Percentiles rank a stretch among this genome's conserved stretches.
Conservation (phyloP, 2,113 vertebrate genomes). For the Dinomys branickii region DNA sequence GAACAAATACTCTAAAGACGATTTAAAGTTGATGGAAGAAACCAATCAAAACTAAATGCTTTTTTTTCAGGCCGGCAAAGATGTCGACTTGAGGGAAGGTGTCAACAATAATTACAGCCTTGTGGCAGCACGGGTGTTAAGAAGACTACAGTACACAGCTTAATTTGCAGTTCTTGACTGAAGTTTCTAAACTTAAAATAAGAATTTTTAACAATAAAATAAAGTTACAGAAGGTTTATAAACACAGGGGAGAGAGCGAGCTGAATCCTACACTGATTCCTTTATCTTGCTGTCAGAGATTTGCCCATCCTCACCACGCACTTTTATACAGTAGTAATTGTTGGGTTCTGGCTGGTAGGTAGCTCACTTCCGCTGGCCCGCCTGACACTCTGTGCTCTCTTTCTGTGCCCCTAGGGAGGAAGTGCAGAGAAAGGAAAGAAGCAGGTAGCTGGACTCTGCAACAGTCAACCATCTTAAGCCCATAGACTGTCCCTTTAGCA, state of each 20-base stretch:
- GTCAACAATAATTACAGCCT: not conserved
- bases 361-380: not conserved
- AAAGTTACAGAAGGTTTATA: conserved; percentile 66
- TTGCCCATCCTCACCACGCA: not conserved
- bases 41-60: conserved; percentile 41
- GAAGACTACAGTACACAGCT: conserved; percentile 3
- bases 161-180: conserved; percentile 68
- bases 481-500: not conserved
- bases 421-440: not conserved
- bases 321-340: conserved; percentile 32
- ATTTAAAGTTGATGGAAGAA: conserved; percentile 60
- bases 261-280: not conserved
- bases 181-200: conserved; percentile 73
- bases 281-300: conserved; percentile 2
- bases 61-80: conserved; percentile 30
- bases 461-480: not conserved
- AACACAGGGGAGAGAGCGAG: conserved; percentile 20
- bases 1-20: not conserved
- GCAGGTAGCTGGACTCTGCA: not conserved
- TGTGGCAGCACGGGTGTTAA: not conserved
- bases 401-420: not conserved
- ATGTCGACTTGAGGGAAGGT: not conserved
- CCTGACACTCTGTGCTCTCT: not conserved
- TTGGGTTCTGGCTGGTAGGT: not conserved
- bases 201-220: conserved; percentile 13